Evolutionary conservation across 2,113 vertebrate species (phyloP).

Genomic region (Garra rufa): DNA sequence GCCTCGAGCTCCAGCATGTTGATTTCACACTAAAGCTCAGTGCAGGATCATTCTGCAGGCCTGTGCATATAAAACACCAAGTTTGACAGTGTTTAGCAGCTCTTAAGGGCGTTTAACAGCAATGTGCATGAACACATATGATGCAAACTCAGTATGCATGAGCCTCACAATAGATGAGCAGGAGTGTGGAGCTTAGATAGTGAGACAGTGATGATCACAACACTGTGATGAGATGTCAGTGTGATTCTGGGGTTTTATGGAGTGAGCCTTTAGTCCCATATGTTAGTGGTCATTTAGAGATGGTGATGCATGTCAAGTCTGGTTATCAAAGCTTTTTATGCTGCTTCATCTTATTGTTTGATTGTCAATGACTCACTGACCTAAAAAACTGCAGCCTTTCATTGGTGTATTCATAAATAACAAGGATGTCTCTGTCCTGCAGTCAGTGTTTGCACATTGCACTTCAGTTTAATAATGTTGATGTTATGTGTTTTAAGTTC

Average conservation of each 20-base stretch:
- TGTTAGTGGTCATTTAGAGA: neutral
- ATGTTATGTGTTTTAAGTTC: neutral
- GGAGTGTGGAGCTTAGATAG: neutral
- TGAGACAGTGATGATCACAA: neutral
- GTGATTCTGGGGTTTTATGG: neutral
- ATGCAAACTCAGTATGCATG: neutral
- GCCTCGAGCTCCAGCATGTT: neutral
- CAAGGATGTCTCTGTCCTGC: neutral
- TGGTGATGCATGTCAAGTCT: neutral
- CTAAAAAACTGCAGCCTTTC: neutral
- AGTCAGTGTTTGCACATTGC: neutral
- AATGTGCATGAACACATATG: neutral
- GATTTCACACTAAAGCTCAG: neutral
- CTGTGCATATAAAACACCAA: neutral
- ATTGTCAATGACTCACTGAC: neutral
- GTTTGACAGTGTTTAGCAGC: neutral
- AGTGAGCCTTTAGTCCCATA: neutral
- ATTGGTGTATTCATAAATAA: neutral
- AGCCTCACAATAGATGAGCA: neutral
- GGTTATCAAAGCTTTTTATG: neutral
- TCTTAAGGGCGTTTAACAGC: neutral
- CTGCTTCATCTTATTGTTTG: neutral
- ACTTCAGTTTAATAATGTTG: neutral
- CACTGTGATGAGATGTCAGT: neutral
- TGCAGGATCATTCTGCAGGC: neutral